Evolutionary conservation across 1,140 invertebrate genomes (phyloP), one percentile per base, ranked within the genome.

Genomic region (Helicorthomorpha holstii): DNA sequence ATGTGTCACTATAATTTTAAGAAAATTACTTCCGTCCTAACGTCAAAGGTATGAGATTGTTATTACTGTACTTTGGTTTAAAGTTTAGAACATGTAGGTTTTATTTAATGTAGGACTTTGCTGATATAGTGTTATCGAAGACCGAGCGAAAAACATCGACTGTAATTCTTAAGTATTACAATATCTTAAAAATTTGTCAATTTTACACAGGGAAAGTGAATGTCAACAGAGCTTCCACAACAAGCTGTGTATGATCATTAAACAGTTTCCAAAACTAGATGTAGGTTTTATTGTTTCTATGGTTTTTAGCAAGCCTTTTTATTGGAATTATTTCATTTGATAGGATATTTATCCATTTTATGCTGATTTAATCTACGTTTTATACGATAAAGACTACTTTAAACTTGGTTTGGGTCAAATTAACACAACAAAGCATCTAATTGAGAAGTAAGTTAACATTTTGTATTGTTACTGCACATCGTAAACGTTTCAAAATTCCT

Each of bases 361-460:
- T 73, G 90, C 94, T 0, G 95, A 99, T 72, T 74, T 99, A 54
- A 95, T 99, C 86, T 98, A 98, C 68, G 87, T 98, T n/a, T 70
- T 98, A 3, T 99, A 98, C 68, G 94, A 98, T 63, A 95, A 94
- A 64, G 94, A 99, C 68, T 95, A 99, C 73, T 99, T 96, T 75
- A 99, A 99, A 72, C 72, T 99, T 45, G 94, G 92, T 60, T 73
- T 99, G 27, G 95, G 95, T 57, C 94, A 98, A 68, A 74, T 98
- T 16, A 98, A 98, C 67, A 97, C 87, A 21, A 93, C 93, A 1
- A 74, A 90, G 58, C 89, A 96, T 77, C 74, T 98, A 29, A 89
- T 98, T 62, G 93, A 97, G 66, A 96, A 90, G 86, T 93, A 72
- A 75, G 77, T 75, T 22, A 25, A 46, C n/a, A n/a, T n/a, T n/a